These are phyloP conservation scores for Macrosoma leucophasiata DNA, from an alignment of 2,888 invertebrate genomes.

Conservation along the genomic window DNA sequence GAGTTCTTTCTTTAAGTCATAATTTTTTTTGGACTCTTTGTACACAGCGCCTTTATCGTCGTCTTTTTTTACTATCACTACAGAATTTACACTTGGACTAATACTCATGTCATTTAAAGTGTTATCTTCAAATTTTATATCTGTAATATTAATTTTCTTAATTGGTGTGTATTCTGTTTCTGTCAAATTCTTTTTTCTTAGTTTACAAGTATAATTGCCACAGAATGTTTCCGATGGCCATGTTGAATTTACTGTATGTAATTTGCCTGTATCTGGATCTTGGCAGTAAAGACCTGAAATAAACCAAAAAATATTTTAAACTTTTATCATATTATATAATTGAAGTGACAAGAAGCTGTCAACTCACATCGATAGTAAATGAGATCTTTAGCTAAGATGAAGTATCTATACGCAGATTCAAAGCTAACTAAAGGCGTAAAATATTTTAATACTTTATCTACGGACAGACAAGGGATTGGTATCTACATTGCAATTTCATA, in stretches of 20 bases:
- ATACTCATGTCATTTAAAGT: slow-evolving; percentile 20
- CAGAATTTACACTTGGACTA: slow-evolving; percentile 24
- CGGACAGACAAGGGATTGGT: no score
- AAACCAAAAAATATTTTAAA: slow-evolving; percentile 5
- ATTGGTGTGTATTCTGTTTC: slow-evolving; percentile 31
- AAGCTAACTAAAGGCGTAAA: no score
- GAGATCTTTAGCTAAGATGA: no score
- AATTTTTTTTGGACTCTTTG: no score
- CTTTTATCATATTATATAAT: background rate
- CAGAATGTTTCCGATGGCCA: slow-evolving; percentile 62
- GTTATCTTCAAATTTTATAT: slow-evolving; percentile 18
- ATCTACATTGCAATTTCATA: no score
- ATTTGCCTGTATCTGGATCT: slow-evolving; percentile 61
- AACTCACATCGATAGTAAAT: no score
- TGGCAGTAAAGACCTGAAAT: slow-evolving; percentile 60
- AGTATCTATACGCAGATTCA: no score
- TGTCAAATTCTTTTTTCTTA: slow-evolving; percentile 38
- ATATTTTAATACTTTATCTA: no score
- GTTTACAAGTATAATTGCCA: slow-evolving; percentile 61
- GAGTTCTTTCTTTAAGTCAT: no score
- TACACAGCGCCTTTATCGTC: slow-evolving; percentile 15
- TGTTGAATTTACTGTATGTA: slow-evolving; percentile 51
- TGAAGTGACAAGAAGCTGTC: no score
- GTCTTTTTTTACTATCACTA: slow-evolving; percentile 22
- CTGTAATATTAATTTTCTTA: slow-evolving; percentile 37